Conservation (phyloP, 2,113 vertebrate species). For the Atractosteus spatula region DNA sequence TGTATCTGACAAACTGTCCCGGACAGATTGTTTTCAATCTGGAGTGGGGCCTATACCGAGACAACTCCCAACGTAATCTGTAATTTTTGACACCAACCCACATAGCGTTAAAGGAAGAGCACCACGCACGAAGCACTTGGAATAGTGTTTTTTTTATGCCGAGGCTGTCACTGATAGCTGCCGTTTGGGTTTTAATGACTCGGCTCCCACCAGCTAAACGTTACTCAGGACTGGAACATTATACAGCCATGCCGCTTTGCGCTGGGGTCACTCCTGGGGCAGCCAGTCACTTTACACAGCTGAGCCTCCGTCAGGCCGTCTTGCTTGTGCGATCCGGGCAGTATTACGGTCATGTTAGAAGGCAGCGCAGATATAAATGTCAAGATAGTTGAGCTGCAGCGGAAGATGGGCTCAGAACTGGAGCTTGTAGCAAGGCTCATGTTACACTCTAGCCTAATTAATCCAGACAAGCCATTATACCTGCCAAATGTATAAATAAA, state of each 20-base stretch:
- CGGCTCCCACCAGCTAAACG: slow-evolving; percentile 47
- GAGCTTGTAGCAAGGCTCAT: slow-evolving; percentile 51
- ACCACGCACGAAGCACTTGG: too few relatives aligned
- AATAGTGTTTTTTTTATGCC: not conserved
- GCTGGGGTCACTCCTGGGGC: slow-evolving; percentile 49
- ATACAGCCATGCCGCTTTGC: slow-evolving; percentile 41
- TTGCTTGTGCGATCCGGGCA: slow-evolving; percentile 48
- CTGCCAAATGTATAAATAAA: slow-evolving; percentile 59
- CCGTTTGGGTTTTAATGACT: slow-evolving; percentile 41
- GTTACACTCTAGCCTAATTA: slow-evolving; percentile 64
- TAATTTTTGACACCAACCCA: not conserved
- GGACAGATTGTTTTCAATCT: too few relatives aligned
- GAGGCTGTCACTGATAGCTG: slow-evolving; percentile 36
- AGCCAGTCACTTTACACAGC: slow-evolving; percentile 57
- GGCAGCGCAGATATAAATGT: slow-evolving; percentile 61
- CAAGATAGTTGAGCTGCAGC: slow-evolving; percentile 53
- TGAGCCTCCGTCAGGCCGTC: slow-evolving; percentile 53
- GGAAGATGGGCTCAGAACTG: slow-evolving; percentile 58
- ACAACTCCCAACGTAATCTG: slow-evolving; percentile 6
- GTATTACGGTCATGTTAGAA: slow-evolving; percentile 59
- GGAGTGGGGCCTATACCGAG: too few relatives aligned
- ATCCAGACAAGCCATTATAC: slow-evolving; percentile 55
- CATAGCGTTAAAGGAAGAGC: not conserved
- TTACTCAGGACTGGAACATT: slow-evolving; percentile 48
- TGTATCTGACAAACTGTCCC: too few relatives aligned